Base-by-base conservation (phyloP, 2,797 vertebrate genomes). In the Aldrovandia affinis region DNA sequence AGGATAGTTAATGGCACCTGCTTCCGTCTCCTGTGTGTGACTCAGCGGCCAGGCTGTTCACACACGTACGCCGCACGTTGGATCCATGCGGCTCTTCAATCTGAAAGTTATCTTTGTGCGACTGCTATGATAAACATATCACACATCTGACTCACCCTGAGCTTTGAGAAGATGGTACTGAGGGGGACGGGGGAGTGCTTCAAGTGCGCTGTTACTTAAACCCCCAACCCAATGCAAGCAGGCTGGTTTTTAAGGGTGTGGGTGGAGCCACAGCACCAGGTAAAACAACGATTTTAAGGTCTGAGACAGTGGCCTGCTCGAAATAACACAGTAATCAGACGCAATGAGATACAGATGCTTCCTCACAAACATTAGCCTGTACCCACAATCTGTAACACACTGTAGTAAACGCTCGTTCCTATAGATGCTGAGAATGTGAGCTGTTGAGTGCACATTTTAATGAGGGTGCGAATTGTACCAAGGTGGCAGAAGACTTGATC, bases 401-500 rank as follows among this genome's bases (percentile, higher is more conserved):
- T 52, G 50, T 2, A 73, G 18, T 20, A 42, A 39, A 47, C 10
- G 1, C 25, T 7, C 36, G 14, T 42, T 54, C 33, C 50, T 77
- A 33, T 77, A 52, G 80, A 78, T 65, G 73, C 42, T 77, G 73
- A 47, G 73, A 44, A 77, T 47, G 7, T 77, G 42, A 86, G 81
- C 83, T 86, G 52, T 30, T 36, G 78, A 85, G 52, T 44, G 61
- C 33, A 80, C 75, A 84, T 86, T 82, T 73, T 83, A 84, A 86
- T 83, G 81, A 82, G 61, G 30, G 57, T 36, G 68, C 80, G 82
- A 80, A 81, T 87, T 20, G 81, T 82, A 70, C 78, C n/a, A 85
- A 89, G 88, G 83, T 86, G 86, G 86, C 83, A 75, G 77, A 63
- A 83, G 75, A n/a, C 78, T 8, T 80, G 52, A 47, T 28, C 70